Evolutionary conservation across 1,140 invertebrate species (phyloP).

Genomic region (Ips typographus): DNA sequence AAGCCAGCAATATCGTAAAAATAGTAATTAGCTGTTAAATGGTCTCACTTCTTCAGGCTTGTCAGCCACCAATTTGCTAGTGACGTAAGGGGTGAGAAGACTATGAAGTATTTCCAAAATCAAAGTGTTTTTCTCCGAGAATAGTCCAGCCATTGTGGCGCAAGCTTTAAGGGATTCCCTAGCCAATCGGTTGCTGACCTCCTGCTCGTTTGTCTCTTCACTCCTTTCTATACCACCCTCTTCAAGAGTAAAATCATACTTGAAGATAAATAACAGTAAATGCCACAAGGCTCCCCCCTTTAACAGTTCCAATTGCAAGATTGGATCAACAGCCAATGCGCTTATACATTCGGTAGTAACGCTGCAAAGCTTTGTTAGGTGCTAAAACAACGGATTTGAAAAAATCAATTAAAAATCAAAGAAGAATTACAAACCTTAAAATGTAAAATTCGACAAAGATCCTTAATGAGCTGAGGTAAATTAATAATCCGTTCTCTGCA

Average conservation of each 20-base stretch:
- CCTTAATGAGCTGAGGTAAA: slow-evolving; percentile 81
- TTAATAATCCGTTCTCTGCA: slow-evolving; percentile 88
- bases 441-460: slow-evolving; percentile 87
- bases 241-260: slow-evolving; percentile 96
- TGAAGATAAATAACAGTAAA: slow-evolving; percentile 86
- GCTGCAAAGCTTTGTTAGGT: slow-evolving; percentile 76
- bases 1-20: slow-evolving; percentile 27
- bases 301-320: slow-evolving; percentile 87
- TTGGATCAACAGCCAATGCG: slow-evolving; percentile 77
- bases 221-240: slow-evolving; percentile 90
- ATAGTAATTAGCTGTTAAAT: neutral
- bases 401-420: neutral
- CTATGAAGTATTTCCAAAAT: slow-evolving; percentile 70
- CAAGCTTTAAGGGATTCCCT: slow-evolving; percentile 84
- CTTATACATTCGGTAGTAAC: slow-evolving; percentile 84
- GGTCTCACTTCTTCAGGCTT: slow-evolving; percentile 68
- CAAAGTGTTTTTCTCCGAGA: slow-evolving; percentile 66
- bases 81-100: slow-evolving; percentile 89
- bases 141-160: slow-evolving; percentile 75
- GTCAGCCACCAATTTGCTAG: slow-evolving; percentile 70
- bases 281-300: slow-evolving; percentile 93
- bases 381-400: slow-evolving; percentile 55
- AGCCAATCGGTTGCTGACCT: slow-evolving; percentile 89
- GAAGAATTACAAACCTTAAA: slow-evolving; percentile 64
- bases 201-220: slow-evolving; percentile 81